Conservation (phyloP, 2,113 vertebrate genomes). For the Scomber japonicus region DNA sequence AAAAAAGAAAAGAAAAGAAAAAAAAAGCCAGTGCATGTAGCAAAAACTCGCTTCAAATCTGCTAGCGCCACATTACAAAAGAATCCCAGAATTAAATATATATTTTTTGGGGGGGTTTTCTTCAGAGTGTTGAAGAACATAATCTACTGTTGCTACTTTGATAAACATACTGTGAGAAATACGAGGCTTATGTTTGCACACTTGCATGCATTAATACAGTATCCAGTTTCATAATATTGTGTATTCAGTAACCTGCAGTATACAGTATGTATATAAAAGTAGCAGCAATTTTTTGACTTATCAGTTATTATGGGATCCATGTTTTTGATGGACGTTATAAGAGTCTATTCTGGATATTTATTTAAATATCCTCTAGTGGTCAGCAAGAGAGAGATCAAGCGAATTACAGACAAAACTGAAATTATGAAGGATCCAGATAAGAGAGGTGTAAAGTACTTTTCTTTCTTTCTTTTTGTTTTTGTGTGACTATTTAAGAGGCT, state of each 20-base stretch:
- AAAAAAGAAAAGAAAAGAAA: not conserved
- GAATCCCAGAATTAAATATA: slow-evolving; percentile 31
- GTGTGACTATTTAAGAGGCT: not conserved
- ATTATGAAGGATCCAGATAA: not conserved
- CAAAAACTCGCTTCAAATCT: slow-evolving; percentile 68
- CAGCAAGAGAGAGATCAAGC: slow-evolving; percentile 35
- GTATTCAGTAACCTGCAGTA: slow-evolving; percentile 58
- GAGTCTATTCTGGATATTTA: slow-evolving; percentile 12
- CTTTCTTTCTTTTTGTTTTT: not conserved
- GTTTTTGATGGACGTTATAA: slow-evolving; percentile 51
- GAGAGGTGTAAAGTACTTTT: not conserved
- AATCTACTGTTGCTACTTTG: slow-evolving; percentile 75
- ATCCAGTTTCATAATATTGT: slow-evolving; percentile 68
- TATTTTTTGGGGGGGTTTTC: slow-evolving; percentile 40
- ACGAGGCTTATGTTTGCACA: slow-evolving; percentile 67
- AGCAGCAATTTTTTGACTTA: slow-evolving; percentile 52
- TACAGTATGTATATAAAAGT: slow-evolving; percentile 74
- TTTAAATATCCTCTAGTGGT: slow-evolving; percentile 36
- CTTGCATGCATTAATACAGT: slow-evolving; percentile 69
- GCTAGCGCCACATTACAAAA: slow-evolving; percentile 24
- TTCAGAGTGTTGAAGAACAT: slow-evolving; percentile 34
- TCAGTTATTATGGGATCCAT: slow-evolving; percentile 45
- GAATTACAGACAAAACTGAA: not conserved
- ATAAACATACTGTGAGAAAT: slow-evolving; percentile 72
- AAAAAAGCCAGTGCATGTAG: slow-evolving; percentile 80